These are phyloP conservation scores for Drosophila mojavensis DNA, from an alignment of 1,140 invertebrate genomes.

Conservation along the genomic window DNA sequence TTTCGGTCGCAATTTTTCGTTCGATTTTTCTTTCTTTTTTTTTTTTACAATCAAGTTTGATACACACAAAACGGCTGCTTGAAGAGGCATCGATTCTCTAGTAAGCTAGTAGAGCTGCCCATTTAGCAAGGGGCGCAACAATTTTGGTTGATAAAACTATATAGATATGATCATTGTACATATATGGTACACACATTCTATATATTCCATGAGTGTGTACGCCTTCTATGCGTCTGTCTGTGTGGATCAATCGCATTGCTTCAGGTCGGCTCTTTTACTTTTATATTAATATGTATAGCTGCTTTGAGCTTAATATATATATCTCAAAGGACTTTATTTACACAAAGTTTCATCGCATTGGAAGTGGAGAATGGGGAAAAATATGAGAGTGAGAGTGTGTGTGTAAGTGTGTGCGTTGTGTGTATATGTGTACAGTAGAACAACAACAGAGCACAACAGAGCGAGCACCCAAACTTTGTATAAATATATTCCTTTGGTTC, in stretches of 20 bases:
- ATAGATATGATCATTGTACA: slow-evolving; percentile 32
- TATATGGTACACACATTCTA: slow-evolving; percentile 41
- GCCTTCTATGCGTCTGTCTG: slow-evolving; percentile 57
- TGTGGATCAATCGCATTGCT: slow-evolving; percentile 79
- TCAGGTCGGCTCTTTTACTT: slow-evolving; percentile 50
- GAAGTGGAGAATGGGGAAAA: slow-evolving; percentile 32
- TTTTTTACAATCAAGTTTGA: slow-evolving; percentile 70
- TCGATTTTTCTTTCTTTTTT: slow-evolving; percentile 15
- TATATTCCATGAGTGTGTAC: slow-evolving; percentile 42
- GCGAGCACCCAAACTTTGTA: slow-evolving; percentile 76
- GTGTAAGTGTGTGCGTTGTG: slow-evolving; percentile 10
- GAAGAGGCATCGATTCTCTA: slow-evolving; percentile 36
- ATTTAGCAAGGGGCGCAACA: slow-evolving; percentile 24
- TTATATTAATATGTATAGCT: slow-evolving; percentile 12
- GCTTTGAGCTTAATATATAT: slow-evolving; percentile 24
- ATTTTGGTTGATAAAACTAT: slow-evolving; percentile 47
- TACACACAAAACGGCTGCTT: slow-evolving; percentile 80
- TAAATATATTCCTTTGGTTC: slow-evolving; percentile 83
- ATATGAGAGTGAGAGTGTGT: slow-evolving; percentile 12
- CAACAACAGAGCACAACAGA: slow-evolving; percentile 37
- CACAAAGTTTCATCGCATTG: slow-evolving; percentile 78
- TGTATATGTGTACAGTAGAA: slow-evolving; percentile 38
- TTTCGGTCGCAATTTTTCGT: slow-evolving; percentile 76
- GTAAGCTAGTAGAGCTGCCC: slow-evolving; percentile 28
- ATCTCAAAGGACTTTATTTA: slow-evolving; percentile 83